These are phyloP conservation scores for Spilogale gracilis DNA, from an alignment of 2,113 vertebrate genomes.

Conservation along the genomic window DNA sequence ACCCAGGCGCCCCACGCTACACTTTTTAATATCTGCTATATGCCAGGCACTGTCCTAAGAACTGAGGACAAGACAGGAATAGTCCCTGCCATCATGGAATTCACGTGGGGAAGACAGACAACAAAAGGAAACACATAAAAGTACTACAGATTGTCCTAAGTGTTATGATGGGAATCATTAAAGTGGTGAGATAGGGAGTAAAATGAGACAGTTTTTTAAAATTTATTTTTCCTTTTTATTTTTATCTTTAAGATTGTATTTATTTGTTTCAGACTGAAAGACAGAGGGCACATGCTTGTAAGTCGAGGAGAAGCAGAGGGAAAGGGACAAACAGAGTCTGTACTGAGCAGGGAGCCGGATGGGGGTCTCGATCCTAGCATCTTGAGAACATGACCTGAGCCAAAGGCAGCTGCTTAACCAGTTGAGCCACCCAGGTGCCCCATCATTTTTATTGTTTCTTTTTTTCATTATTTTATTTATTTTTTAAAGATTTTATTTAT, in stretches of 20 bases:
- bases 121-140: neutral
- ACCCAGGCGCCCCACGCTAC: neutral
- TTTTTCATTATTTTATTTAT: too few relatives aligned
- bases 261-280: neutral
- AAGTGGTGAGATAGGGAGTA: neutral
- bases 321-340: neutral
- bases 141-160: neutral
- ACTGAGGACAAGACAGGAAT: neutral
- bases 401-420: neutral
- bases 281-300: rapidly evolving
- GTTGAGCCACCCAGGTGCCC: too few relatives aligned
- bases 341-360: neutral
- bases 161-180: neutral
- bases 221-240: neutral
- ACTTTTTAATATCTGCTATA: neutral
- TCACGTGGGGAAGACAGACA: neutral
- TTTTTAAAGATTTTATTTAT: too few relatives aligned
- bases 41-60: too few relatives aligned
- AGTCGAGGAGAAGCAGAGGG: neutral
- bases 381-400: neutral
- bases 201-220: neutral
- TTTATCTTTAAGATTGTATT: neutral
- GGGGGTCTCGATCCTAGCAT: neutral
- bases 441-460: too few relatives aligned
- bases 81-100: neutral